Percentiles rank a stretch among this genome's conserved stretches.
Conservation (phyloP, 2,888 invertebrate species). For the Mamestra brassicae region DNA sequence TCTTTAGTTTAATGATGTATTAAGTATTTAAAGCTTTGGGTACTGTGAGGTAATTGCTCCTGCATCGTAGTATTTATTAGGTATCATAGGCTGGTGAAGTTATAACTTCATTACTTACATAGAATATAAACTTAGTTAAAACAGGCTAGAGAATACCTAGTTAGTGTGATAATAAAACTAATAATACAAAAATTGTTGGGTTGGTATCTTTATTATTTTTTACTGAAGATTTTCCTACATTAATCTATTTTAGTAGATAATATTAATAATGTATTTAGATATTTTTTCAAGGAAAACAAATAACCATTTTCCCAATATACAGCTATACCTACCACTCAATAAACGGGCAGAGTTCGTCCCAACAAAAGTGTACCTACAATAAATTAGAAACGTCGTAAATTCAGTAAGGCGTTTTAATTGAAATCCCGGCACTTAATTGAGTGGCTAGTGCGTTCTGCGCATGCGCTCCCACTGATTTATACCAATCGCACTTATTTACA, state of each 20-base stretch:
- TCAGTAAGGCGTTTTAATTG: constrained; percentile 88
- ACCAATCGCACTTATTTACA: constrained; percentile 81
- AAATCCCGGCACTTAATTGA: constrained; percentile 88
- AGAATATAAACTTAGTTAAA: not conserved
- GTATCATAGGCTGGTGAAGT: not conserved
- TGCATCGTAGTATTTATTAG: constrained; percentile 11
- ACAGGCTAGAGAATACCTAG: no score
- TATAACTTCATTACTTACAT: not conserved
- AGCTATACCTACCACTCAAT: constrained; percentile 31
- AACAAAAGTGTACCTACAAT: constrained; percentile 66
- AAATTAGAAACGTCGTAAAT: constrained; percentile 87
- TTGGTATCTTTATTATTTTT: not conserved
- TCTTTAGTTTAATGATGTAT: constrained; percentile 29
- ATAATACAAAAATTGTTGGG: not conserved
- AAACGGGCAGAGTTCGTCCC: constrained; percentile 33
- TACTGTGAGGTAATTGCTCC: constrained; percentile 16
- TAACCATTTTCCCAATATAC: constrained; percentile 4
- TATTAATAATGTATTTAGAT: no score
- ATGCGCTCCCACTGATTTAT: constrained; percentile 84
- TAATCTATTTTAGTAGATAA: no score
- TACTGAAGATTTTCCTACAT: no score
- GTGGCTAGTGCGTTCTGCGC: constrained; percentile 79
- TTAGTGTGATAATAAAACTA: not conserved
- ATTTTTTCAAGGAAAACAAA: constrained; percentile 1
- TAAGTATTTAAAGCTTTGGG: constrained; percentile 23